A percentile compares a stretch with the other conserved stretches of the same genome.
Conservation (phyloP, 2,113 vertebrate genomes). For the Dipodomys spectabilis region DNA sequence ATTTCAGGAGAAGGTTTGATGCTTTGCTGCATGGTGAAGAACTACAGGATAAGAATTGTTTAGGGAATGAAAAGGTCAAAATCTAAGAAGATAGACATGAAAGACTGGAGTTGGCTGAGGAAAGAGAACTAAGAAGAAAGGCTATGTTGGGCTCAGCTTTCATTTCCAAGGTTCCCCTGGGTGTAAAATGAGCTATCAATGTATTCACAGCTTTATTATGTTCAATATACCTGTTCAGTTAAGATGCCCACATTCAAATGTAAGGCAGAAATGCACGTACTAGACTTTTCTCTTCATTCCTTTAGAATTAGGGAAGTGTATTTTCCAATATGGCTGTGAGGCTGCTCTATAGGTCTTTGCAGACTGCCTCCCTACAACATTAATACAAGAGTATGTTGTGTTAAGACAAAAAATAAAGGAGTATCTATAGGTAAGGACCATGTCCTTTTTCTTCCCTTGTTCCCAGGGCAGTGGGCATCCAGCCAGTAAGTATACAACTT, state of each 20-base stretch:
- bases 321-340: neutral
- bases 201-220: neutral
- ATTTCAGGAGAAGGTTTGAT: no score
- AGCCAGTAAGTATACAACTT: neutral
- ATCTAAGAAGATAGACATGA: neutral
- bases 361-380: neutral
- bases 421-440: no score
- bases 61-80: neutral
- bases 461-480: neutral
- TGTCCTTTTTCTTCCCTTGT: neutral
- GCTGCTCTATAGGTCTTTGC: neutral
- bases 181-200: neutral
- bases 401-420: neutral
- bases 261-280: neutral
- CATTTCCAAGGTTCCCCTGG: neutral
- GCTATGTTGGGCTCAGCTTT: neutral
- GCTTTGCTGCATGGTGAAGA: neutral
- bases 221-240: neutral
- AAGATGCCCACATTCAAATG: neutral
- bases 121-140: neutral
- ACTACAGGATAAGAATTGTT: neutral
- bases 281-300: neutral
- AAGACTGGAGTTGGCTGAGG: neutral
- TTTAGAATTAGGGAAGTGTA: neutral
- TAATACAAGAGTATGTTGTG: neutral